Evolutionary conservation across 2,888 invertebrate species (phyloP), one percentile per base, ranked within the genome.

Genomic region (Eupeodes latifasciatus): DNA sequence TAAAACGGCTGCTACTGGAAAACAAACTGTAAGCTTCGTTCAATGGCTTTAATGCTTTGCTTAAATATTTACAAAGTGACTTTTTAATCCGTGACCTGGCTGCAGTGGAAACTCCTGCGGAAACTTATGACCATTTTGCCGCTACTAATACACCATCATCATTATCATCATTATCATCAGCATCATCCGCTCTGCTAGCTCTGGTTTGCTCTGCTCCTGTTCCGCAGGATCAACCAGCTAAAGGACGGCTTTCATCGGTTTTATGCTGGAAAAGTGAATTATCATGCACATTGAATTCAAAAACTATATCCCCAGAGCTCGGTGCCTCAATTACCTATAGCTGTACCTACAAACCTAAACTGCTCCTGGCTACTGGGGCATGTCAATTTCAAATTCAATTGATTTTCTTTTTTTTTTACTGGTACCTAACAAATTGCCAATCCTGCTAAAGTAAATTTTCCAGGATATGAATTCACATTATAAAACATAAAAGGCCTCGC

Each of bases 31-130:
- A 71, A 82, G 77, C 77, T 77, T 19, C 44, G 53, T 49, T 77
- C 57, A 64, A 19, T 55, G 69, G 67, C 34, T 55, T 82, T 69
- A 79, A 62, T 78, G 74, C 78, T 62, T 51, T 57, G 62, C 55
- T 78, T 57, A 82, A 86, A 86, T 86, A 86, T 86, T 86, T 83
- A 82, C 82, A 86, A 75, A 86, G 83, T 71, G 86, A 82, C 62
- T 79, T 86, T 86, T 75, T 57, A 86, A 82, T 74, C 82, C 74
- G 78, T 75, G 83, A 83, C 78, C 82, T 82, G 57, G 34, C 62
- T 64, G 64, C 40, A 16, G 40, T 4, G 57, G 57, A 57, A 55
- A 44, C 19, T 16, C 19, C 55, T 61, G 49, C 40, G 47, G 57
- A 71, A 69, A 53, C 75, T 27, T 62, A 51, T 53, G 57, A 57